These are phyloP conservation scores for Corynorhinus townsendii DNA, from an alignment of 2,113 vertebrate genomes.

Conservation along the genomic window DNA sequence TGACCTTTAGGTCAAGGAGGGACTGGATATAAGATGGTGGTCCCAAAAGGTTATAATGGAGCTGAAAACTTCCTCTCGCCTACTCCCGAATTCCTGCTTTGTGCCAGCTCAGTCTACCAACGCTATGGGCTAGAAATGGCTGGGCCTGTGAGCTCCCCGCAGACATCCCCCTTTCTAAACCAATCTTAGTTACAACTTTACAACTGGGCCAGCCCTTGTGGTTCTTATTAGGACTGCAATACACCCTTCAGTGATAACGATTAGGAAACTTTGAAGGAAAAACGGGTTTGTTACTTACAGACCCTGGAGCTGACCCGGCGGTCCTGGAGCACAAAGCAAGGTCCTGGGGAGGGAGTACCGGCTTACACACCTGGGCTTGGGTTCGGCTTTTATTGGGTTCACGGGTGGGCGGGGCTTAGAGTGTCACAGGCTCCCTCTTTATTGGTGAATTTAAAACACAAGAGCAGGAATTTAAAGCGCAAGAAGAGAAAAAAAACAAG, in stretches of 20 bases:
- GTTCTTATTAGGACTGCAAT: background rate
- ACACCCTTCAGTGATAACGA: background rate
- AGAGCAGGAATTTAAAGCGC: too few species aligned
- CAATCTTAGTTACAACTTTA: background rate
- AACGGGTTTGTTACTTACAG: background rate
- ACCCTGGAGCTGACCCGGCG: background rate
- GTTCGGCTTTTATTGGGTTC: background rate
- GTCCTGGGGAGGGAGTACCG: background rate
- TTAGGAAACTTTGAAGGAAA: background rate
- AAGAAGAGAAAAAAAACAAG: background rate
- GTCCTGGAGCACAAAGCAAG: background rate
- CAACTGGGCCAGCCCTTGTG: background rate
- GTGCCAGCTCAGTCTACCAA: too few species aligned
- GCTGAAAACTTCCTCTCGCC: background rate
- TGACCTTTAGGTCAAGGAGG: background rate
- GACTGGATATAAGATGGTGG: background rate
- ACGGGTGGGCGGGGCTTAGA: background rate
- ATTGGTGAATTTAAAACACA: background rate
- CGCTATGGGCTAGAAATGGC: background rate
- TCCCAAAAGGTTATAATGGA: background rate
- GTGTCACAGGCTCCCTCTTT: too few species aligned
- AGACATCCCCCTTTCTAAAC: background rate
- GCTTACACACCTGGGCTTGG: background rate
- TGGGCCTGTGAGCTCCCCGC: background rate
- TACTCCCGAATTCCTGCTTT: background rate